Evolutionary conservation across 2,113 vertebrate genomes (phyloP), one percentile per base, ranked within the genome.

Genomic region (Peromyscus leucopus): DNA sequence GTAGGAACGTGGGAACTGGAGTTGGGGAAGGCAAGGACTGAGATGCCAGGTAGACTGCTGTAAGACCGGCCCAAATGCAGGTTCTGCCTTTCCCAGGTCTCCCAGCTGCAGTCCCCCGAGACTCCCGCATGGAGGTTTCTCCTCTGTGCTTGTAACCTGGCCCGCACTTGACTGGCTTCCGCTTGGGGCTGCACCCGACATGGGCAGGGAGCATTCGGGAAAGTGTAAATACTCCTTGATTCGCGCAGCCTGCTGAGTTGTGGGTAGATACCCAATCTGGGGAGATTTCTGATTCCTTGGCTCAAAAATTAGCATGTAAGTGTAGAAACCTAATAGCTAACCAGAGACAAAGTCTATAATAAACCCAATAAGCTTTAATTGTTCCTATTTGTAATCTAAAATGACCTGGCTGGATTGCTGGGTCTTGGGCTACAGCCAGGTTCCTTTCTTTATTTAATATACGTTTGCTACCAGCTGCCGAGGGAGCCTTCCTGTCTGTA

Each of bases 371-470:
- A 79, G 79, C 69, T 90, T 82, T 96, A 95, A 95, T 98, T 98
- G 55, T 97, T 98, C 97, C 97, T 98, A 28, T 95, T 97, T 96
- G 92, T 97, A 97, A 98, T 97, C 96, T 96, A 67, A 98, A 98
- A 96, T 98, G 51, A 98, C 93, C 89, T 95, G 91, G 96, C 22
- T 78, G 96, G 39, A 95, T 97, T 85, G 83, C 93, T 92, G 75
- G 93, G 83, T 76, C 59, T 95, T 95, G 96, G 86, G 75, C 94
- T 89, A 78, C 39, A 95, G 97, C 93, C 91, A 95, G 82, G 63
- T 96, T 80, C 86, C 96, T 91, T 96, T 95, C 86, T 98, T 97
- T 97, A 96, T 97, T 96, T 95, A 95, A 85, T 96, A 85, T 94
- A 94, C 90, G 91, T 91, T 94, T 95, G 95, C 79, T 96, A 97